phyloP scores from a whole-genome alignment of 1,140 invertebrate species.

The Zaprionus africanus region DNA sequence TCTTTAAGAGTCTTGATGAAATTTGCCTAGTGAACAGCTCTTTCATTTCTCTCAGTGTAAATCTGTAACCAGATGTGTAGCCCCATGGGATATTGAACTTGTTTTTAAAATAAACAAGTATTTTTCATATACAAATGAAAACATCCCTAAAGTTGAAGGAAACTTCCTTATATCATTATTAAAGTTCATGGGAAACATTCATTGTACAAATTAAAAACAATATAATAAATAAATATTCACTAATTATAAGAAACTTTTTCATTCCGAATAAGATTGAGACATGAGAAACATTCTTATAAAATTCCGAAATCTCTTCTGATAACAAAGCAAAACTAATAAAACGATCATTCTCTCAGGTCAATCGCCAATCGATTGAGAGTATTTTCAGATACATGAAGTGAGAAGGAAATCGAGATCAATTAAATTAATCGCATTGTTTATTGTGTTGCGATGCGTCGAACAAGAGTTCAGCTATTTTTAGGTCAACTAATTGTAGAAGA shows the following conservation, averaged over 20 bases:
- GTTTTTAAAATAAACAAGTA: background rate
- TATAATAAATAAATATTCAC: too few relatives aligned
- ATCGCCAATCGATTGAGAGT: background rate
- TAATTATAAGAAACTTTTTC: too few relatives aligned
- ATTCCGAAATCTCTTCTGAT: background rate
- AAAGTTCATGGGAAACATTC: too few relatives aligned
- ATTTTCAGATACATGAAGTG: background rate
- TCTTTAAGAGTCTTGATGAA: background rate
- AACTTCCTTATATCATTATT: too few relatives aligned
- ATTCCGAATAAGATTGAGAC: too few relatives aligned
- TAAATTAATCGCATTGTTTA: slow-evolving; percentile 52
- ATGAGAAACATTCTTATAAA: background rate
- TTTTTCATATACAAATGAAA: background rate
- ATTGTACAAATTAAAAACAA: too few relatives aligned
- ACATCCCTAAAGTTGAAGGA: too few relatives aligned
- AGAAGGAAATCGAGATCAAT: slow-evolving; percentile 26
- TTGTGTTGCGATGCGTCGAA: slow-evolving; percentile 27
- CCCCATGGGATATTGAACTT: background rate
- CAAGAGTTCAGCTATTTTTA: slow-evolving; percentile 44
- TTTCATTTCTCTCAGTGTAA: too few relatives aligned
- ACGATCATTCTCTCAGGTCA: background rate
- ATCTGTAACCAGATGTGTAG: background rate
- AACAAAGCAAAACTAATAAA: background rate
- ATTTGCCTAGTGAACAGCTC: background rate
- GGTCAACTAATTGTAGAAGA: slow-evolving; percentile 20